Base-by-base conservation (phyloP, 2,113 vertebrate species). In the Hemiscyllium ocellatum region DNA sequence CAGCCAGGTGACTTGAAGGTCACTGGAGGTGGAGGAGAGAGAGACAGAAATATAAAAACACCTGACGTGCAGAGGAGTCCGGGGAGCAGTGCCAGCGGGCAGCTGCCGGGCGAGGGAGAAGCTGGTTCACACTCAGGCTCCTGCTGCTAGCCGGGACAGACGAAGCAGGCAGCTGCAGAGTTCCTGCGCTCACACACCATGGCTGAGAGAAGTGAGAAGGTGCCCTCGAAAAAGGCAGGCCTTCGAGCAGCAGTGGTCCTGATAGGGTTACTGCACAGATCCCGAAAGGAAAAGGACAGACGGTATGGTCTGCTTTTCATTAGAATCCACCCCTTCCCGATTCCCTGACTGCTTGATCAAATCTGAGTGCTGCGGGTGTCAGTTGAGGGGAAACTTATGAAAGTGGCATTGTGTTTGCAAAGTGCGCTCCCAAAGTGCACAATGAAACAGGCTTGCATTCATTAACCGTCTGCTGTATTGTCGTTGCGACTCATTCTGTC, bases 191-290 rank as follows among this genome's bases (percentile, higher is more conserved):
- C 42, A 50, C 96, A 96, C 96, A 96, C 96, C 96, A 99, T 98
- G 98, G 98, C 98, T 96, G 98, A 98, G 95, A 97, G 97, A 19
- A 96, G 97, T 26, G 96, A 97, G 83, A 98, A 98, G 96, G 97
- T 98, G 96, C 98, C 98, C 96, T 98, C 98, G 96, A 98, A 98
- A 96, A 98, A 98, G 96, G 99, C 98, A 10, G 98, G 99, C 91
- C 98, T 99, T 78, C 98, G 98, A 95, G 99, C 99, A 0, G 98
- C 98, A 0, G 99, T 99, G 96, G 99, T 99, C 96, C 98, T 99
- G 80, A 99, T 99, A 70, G 99, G 99, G 97, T 98, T 99, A 95
- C 98, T 99, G 96, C 98, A 99, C 98, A 98, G 98, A 97, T 99
- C 98, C 95, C 98, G 99, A 95, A 98, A 97, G 96, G 98, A 98